phyloP scores from a whole-genome alignment of 2,113 vertebrate species.

The Montifringilla adamsi region DNA sequence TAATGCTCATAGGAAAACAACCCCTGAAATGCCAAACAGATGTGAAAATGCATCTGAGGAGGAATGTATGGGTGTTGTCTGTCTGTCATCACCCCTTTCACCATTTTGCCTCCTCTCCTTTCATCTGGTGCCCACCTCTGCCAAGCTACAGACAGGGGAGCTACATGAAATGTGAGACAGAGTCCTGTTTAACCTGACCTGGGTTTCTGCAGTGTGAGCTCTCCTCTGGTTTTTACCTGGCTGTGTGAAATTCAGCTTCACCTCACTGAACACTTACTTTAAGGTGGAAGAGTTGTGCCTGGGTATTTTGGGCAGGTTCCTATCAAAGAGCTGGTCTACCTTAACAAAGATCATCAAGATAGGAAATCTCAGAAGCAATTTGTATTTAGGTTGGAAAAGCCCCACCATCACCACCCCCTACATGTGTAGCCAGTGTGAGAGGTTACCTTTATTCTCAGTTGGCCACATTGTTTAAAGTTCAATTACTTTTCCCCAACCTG shows the following conservation, averaged over 20 bases:
- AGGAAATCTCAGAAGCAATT: not conserved
- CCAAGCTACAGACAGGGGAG: not conserved
- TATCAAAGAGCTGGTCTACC: not conserved
- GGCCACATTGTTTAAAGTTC: not conserved
- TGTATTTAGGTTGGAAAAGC: not conserved
- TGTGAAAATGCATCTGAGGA: conserved; percentile 19
- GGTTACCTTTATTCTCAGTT: not conserved
- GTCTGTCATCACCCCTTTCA: conserved; percentile 41
- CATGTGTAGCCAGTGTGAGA: not conserved
- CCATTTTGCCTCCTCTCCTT: not conserved
- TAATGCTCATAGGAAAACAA: not conserved
- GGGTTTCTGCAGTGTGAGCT: not conserved
- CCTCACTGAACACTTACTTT: not conserved
- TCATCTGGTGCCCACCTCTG: conserved; percentile 32
- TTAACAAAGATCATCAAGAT: not conserved
- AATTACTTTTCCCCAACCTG: not conserved
- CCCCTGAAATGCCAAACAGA: conserved; percentile 32
- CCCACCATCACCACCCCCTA: not conserved
- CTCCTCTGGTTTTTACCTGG: not conserved
- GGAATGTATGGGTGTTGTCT: not conserved
- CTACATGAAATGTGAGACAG: not conserved
- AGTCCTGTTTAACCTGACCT: not conserved
- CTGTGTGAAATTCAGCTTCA: not conserved
- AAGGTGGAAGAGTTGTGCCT: not conserved
- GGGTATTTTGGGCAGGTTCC: not conserved